phyloP scores from a whole-genome alignment of 2,113 vertebrate species.

The Aviceda subcristata region DNA sequence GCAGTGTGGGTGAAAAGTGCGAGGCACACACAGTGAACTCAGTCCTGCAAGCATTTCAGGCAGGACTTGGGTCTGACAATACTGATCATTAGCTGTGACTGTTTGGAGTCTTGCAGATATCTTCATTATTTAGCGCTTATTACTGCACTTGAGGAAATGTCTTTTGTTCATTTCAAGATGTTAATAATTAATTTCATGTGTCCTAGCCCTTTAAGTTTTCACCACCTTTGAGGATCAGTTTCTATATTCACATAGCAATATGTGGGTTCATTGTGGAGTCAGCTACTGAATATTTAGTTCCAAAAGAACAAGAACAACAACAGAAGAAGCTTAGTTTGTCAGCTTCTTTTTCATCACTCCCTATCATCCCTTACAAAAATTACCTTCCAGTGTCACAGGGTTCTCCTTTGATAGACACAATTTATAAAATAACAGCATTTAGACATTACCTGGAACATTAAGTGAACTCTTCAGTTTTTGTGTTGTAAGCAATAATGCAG shows the following conservation, averaged over 20 bases:
- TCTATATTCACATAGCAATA: neutral
- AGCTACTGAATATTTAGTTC: neutral
- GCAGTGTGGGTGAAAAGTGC: neutral
- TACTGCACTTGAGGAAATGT: neutral
- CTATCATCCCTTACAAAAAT: neutral
- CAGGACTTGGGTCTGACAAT: neutral
- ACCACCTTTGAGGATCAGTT: neutral
- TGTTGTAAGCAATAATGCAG: neutral
- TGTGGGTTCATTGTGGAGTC: rapidly evolving
- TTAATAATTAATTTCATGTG: neutral
- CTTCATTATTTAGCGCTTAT: neutral
- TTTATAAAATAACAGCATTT: neutral
- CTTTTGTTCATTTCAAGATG: neutral
- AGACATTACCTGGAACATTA: neutral
- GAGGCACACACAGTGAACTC: neutral
- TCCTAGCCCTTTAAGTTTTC: neutral
- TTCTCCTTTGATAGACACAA: neutral
- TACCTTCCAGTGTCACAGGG: neutral
- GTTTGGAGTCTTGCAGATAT: neutral
- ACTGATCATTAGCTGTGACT: neutral
- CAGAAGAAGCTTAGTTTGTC: neutral
- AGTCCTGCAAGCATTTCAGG: neutral
- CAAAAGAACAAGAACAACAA: neutral
- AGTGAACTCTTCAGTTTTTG: neutral
- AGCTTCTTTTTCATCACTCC: neutral